Percentiles rank a stretch among this genome's conserved stretches.
phyloP scores from a whole-genome alignment of 2,113 vertebrate genomes.

The Elaphurus davidianus region DNA sequence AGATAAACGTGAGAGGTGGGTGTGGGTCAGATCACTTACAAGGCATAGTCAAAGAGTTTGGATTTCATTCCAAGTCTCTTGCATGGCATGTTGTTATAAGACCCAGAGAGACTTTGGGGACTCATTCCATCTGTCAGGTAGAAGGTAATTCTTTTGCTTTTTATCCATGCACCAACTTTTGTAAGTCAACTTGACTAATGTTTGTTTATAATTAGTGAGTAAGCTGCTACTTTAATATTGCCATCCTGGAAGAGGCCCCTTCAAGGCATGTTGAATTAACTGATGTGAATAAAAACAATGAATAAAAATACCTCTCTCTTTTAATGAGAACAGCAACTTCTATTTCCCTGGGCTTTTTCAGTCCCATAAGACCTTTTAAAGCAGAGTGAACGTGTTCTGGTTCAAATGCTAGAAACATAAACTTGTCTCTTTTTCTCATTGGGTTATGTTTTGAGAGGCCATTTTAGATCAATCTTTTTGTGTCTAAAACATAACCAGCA shows the following conservation, averaged over 20 bases:
- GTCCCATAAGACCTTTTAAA: conserved; percentile 72
- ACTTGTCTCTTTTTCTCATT: conserved; percentile 35
- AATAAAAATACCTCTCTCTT: conserved; percentile 71
- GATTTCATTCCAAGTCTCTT: conserved; percentile 24
- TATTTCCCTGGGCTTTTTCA: conserved; percentile 62
- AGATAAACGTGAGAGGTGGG: neutral
- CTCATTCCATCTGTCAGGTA: conserved; percentile 55
- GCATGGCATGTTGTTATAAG: neutral
- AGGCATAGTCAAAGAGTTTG: neutral
- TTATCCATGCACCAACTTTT: conserved; percentile 57
- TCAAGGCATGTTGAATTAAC: conserved; percentile 76
- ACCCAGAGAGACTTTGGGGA: conserved; percentile 42
- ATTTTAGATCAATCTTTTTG: conserved; percentile 62
- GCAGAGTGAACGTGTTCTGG: conserved; percentile 51
- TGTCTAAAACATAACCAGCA: neutral
- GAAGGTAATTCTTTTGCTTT: conserved; percentile 58
- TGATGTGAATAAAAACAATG: conserved; percentile 76
- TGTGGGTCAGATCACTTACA: neutral
- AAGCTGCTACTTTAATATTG: conserved; percentile 71
- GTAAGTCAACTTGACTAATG: conserved; percentile 69
- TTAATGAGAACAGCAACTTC: conserved; percentile 72
- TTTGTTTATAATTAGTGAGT: conserved; percentile 77
- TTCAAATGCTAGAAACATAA: conserved; percentile 70
- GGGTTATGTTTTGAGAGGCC: conserved; percentile 42
- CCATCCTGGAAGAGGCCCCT: conserved; percentile 61